Conservation (phyloP, 2,797 vertebrate genomes). For the Taenioides sp. region DNA sequence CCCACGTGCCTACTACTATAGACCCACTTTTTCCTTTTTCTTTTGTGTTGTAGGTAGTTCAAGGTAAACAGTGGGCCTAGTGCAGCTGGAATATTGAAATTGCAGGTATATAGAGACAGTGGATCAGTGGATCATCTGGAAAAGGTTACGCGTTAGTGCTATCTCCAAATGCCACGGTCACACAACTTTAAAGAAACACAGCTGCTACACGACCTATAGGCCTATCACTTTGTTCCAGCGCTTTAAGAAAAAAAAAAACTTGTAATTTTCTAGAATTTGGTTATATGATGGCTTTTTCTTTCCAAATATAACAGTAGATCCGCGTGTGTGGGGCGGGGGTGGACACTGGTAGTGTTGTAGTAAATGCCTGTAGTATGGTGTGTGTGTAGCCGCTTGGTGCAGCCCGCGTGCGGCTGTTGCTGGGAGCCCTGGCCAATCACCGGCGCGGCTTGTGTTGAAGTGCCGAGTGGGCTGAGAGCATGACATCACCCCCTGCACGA, state of each 20-base stretch:
- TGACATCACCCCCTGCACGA: constrained; percentile 70
- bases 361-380: constrained; percentile 1
- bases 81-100: too few species aligned
- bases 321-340: neutral
- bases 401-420: constrained; percentile 72
- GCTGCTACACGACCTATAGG: too few species aligned
- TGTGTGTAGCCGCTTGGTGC: constrained; percentile 20
- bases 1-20: constrained; percentile 1
- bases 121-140: too few species aligned
- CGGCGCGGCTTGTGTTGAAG: constrained; percentile 45
- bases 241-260: too few species aligned
- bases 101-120: too few species aligned
- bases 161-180: too few species aligned
- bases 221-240: too few species aligned
- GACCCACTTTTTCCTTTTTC: neutral
- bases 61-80: neutral
- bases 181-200: too few species aligned
- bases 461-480: constrained; percentile 58
- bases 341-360: neutral
- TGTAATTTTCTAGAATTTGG: too few species aligned
- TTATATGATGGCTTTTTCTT: too few species aligned
- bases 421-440: constrained; percentile 79
- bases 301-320: neutral
- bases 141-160: too few species aligned
- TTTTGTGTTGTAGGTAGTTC: neutral